These are phyloP conservation scores for Cerastis leucographa DNA, from an alignment of 2,888 invertebrate species.

Conservation along the genomic window DNA sequence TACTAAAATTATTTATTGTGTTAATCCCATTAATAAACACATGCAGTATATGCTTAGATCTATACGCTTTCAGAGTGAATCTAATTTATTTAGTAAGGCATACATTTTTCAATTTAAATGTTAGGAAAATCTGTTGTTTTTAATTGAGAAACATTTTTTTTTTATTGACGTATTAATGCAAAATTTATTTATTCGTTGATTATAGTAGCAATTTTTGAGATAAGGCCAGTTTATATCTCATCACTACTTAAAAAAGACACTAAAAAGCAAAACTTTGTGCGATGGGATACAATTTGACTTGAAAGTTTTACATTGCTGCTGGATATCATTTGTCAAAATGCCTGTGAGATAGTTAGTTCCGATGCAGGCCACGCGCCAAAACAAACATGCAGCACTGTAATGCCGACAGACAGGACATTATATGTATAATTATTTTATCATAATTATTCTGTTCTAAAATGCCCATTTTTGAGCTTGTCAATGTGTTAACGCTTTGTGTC, in stretches of 20 bases:
- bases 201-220: conserved; percentile 7
- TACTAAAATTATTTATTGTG: conserved; percentile 42
- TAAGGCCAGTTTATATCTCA: conserved; percentile 12
- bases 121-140: neutral
- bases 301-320: neutral
- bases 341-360: neutral
- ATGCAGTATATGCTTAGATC: conserved; percentile 21
- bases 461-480: conserved; percentile 87
- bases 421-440: conserved; percentile 18
- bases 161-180: no score
- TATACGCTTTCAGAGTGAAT: conserved; percentile 34
- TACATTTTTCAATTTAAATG: neutral
- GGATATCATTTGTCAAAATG: neutral
- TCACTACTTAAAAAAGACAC: neutral
- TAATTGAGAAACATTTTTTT: conserved; percentile 6
- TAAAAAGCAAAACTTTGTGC: neutral
- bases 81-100: conserved; percentile 5
- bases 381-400: neutral
- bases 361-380: neutral
- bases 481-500: conserved; percentile 82
- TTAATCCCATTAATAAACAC: conserved; percentile 39
- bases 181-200: conserved; percentile 22
- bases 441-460: conserved; percentile 70
- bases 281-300: conserved; percentile 13
- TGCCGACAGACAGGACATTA: neutral